phyloP scores from a whole-genome alignment of 2,797 vertebrate species.

The Novumbra hubbsi region DNA sequence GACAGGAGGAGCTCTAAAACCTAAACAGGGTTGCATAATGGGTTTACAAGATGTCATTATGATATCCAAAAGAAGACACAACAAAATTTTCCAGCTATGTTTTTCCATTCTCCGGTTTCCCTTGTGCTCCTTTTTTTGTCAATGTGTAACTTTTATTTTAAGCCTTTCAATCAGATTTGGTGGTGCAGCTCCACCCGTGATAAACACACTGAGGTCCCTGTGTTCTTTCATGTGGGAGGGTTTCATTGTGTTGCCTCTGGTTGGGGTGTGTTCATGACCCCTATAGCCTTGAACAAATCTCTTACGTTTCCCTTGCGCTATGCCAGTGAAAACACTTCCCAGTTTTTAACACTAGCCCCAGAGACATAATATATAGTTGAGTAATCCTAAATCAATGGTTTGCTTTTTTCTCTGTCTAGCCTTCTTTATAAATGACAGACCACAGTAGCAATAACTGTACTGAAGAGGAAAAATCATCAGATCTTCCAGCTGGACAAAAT shows the following conservation, averaged over 20 bases:
- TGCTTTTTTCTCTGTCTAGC: conserved; percentile 40
- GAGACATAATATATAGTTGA: conserved; percentile 56
- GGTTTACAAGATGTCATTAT: conserved; percentile 32
- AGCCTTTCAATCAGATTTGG: not conserved
- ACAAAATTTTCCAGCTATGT: not conserved
- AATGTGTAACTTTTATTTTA: conserved; percentile 38
- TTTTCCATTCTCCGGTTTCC: conserved; percentile 18
- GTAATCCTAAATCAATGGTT: conserved; percentile 50
- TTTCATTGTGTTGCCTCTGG: conserved; percentile 25
- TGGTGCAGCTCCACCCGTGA: not conserved
- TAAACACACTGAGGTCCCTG: conserved; percentile 13
- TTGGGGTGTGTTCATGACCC: conserved; percentile 36
- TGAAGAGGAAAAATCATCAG: not conserved
- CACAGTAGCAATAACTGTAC: not conserved
- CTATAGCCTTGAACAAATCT: conserved; percentile 25
- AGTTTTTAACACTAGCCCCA: conserved; percentile 44
- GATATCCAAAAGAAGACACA: conserved; percentile 31
- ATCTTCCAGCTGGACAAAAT: too few species aligned
- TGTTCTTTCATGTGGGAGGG: conserved; percentile 26
- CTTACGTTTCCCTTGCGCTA: conserved; percentile 27
- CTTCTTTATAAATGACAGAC: not conserved
- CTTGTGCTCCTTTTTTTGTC: conserved; percentile 33
- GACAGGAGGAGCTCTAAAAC: conserved; percentile 37
- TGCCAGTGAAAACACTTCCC: conserved; percentile 45
- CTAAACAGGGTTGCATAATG: conserved; percentile 47